Base-by-base conservation (phyloP, 2,797 vertebrate species). In the Eupleurogrammus muticus region DNA sequence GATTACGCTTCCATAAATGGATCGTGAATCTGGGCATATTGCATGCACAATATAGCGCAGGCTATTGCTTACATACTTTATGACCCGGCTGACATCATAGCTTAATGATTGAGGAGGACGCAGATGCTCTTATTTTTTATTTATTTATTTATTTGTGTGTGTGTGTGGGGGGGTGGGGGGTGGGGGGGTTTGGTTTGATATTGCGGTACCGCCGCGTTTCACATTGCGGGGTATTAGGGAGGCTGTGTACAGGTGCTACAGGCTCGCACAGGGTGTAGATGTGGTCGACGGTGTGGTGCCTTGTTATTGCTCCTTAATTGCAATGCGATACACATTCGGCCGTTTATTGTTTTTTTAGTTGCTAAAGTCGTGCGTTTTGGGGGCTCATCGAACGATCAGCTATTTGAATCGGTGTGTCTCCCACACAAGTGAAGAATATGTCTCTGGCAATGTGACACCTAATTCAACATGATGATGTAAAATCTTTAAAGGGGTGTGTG, bases 221-320 rank as follows among this genome's bases (percentile, higher is more conserved):
- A 80, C 81, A 83, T 74, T 85, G 82, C 87, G 79, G 80, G 75
- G 58, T 79, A 56, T 82, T 79, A 70, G 81, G 69, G 57, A 89
- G 78, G 76, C 28, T 76, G 87, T 81, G 82, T 65, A 91, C 86
- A 91, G 83, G 89, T 90, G 91, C 84, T 81, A 80, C 66, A 68
- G 61, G 82, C 85, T 85, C 73, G 73, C 83, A 66, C 67, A 4
- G 77, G 61, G 60, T 83, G 84, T 79, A 78, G 28, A 49, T 82
- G 70, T 82, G 80, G 28, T 85, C 78, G 77, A 69, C 76, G 73
- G 50, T 88, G 76, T 65, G 81, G 55, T 83, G 74, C 77, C 66
- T 84, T 79, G 73, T 75, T 77, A 74, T 81, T 87, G 81, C 36
- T 53, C 69, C 75, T 69, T 73, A 78, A 84, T 83, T 84, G 66